Conservation (phyloP, 2,113 vertebrate species). For the Balaeniceps rex region DNA sequence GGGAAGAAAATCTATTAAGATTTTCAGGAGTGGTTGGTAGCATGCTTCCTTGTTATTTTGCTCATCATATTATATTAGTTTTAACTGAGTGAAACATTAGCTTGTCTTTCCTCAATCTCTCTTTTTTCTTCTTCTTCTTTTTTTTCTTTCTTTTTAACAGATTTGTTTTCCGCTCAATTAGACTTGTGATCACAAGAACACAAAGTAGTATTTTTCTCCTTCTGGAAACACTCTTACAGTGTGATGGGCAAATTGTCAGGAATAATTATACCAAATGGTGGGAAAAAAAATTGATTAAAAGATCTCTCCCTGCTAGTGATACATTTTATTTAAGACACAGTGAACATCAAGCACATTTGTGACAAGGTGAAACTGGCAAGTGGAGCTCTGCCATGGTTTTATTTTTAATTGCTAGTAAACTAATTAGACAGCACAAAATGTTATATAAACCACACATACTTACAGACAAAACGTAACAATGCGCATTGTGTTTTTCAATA, state of each 20-base stretch:
- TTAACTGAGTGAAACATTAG: slow-evolving; percentile 57
- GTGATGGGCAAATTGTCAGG: slow-evolving; percentile 80
- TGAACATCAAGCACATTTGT: slow-evolving; percentile 37
- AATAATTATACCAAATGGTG: slow-evolving; percentile 77
- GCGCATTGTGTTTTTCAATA: neutral
- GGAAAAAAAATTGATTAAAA: slow-evolving; percentile 31
- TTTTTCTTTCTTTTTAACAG: slow-evolving; percentile 63
- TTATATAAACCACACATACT: slow-evolving; percentile 6
- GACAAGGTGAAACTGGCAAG: slow-evolving; percentile 72
- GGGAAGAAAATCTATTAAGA: neutral
- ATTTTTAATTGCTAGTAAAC: slow-evolving; percentile 75
- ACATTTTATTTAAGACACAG: slow-evolving; percentile 66
- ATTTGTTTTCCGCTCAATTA: slow-evolving; percentile 80
- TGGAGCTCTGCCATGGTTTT: slow-evolving; percentile 69
- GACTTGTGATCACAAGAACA: slow-evolving; percentile 77
- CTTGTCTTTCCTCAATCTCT: slow-evolving; percentile 30
- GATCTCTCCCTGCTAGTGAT: slow-evolving; percentile 61
- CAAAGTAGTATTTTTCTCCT: slow-evolving; percentile 78
- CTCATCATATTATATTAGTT: slow-evolving; percentile 36
- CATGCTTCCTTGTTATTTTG: slow-evolving; percentile 41
- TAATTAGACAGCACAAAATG: slow-evolving; percentile 71
- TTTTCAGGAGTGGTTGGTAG: neutral
- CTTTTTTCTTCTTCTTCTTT: neutral
- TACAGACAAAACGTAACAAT: slow-evolving; percentile 14
- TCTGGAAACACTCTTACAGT: slow-evolving; percentile 70